Base-by-base conservation (phyloP, 2,888 invertebrate species). In the Zelleria hepariella region DNA sequence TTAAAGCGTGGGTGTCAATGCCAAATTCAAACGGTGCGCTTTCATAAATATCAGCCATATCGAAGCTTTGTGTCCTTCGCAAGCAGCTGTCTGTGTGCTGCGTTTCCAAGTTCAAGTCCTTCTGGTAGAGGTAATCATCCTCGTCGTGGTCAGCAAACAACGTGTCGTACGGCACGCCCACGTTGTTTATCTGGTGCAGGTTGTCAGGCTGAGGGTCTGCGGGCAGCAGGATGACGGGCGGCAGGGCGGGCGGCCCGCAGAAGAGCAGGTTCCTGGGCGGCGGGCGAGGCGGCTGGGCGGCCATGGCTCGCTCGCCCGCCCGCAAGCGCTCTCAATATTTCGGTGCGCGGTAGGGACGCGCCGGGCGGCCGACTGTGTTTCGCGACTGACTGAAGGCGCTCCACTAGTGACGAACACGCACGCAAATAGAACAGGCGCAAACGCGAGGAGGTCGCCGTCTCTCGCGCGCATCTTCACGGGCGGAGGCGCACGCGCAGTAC, bases 361-460 rank as follows among this genome's bases (percentile, higher is more conserved):
- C 78, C 86, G 83, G 82, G 82, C 86, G 83, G 79, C 82, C 84
- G 83, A 79, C 82, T 74, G 78, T 82, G 78, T 76, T 83, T 84
- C 81, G 83, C 83, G 82, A 87, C 86, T 86, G 87, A 87, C 86
- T 86, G 85, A 88, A 83, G 84, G 83, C 84, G 87, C 75, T 77
- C 83, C 76, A 58, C 57, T 77, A 80, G 84, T 86, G 88, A 88
- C 88, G 88, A 84, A 82, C 80, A 80, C 83, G 88, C 83, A 87
- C 88, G 72, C 80, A 88, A 88, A 88, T 88, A 88, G 88, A 84
- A 85, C 84, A 75, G 86, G 82, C 87, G 86, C 86, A 83, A 86
- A 79, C 80, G 87, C 79, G 87, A 86, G 78, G 86, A 85, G 86
- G 86, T 86, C 86, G 85, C 83, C 86, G 82, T 83, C 84, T 86